phyloP scores from a whole-genome alignment of 2,888 invertebrate genomes.

The Tenthredo notha region DNA sequence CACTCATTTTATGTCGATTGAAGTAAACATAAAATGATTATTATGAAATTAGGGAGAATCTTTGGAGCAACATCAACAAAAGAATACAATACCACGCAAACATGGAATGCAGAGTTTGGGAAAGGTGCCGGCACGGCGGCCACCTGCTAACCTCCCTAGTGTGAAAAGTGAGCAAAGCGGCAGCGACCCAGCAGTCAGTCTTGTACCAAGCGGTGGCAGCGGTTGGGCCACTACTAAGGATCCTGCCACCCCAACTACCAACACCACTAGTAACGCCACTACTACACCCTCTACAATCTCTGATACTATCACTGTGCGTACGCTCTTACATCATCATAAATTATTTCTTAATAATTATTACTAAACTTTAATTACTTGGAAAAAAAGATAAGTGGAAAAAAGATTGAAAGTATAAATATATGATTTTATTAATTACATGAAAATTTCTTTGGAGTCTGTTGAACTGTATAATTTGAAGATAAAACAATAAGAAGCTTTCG shows the following conservation, averaged over 20 bases:
- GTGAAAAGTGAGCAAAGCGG: constrained; percentile 96
- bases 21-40: constrained; percentile 40
- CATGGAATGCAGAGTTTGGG: constrained; percentile 99
- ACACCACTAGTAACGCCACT: constrained; percentile 71
- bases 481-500: neutral
- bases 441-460: neutral
- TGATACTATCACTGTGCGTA: constrained; percentile 71
- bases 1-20: neutral
- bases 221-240: constrained; percentile 87
- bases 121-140: constrained; percentile 98
- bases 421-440: too few species aligned
- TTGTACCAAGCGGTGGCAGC: constrained; percentile 89
- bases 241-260: constrained; percentile 77
- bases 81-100: constrained; percentile 95
- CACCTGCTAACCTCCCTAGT: constrained; percentile 99
- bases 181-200: constrained; percentile 88
- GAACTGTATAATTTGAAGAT: neutral
- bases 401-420: too few species aligned
- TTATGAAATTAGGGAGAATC: constrained; percentile 87
- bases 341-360: constrained; percentile 40
- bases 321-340: neutral
- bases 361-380: neutral
- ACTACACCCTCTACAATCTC: constrained; percentile 72
- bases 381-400: too few species aligned
- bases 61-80: constrained; percentile 92